phyloP scores from a whole-genome alignment of 37 sponge, comb jelly and placozoan genomes.

The Haliclona indistincta region DNA sequence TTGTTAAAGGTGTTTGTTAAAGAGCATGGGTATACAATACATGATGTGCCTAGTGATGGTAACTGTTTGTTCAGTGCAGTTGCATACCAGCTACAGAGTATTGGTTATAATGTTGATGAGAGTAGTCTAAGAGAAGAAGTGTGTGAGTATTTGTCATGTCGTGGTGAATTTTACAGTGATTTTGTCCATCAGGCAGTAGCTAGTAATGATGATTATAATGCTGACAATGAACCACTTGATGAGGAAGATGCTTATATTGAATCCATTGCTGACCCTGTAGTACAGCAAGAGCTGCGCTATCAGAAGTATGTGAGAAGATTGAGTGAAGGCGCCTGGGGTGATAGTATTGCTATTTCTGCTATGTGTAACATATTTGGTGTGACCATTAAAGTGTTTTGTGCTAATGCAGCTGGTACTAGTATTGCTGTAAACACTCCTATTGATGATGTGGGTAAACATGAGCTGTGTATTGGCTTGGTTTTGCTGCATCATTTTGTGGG shows the following conservation, averaged over 20 bases:
- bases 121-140: background rate
- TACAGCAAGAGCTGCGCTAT: background rate
- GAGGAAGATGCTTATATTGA: background rate
- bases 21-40: conserved; percentile 2
- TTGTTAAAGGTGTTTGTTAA: background rate
- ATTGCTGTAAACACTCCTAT: conserved; percentile 1
- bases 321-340: conserved; percentile 28
- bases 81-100: conserved; percentile 27
- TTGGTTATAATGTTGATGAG: background rate
- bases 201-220: conserved; percentile 1
- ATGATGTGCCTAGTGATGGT: conserved; percentile 28
- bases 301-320: conserved; percentile 4
- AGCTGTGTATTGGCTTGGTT: background rate
- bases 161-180: background rate
- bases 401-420: background rate
- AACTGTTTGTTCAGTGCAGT: conserved; percentile 31
- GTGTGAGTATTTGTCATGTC: background rate
- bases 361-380: conserved; percentile 7
- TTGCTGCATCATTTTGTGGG: background rate
- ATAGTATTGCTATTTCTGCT: conserved; percentile 7
- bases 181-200: conserved; percentile 19
- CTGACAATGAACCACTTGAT: conserved; percentile 19
- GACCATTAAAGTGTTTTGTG: background rate
- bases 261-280: conserved; percentile 2
- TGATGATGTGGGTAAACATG: conserved; percentile 6